phyloP scores from a whole-genome alignment of 2,888 invertebrate species.

The Agonopterix alstromeriana region DNA sequence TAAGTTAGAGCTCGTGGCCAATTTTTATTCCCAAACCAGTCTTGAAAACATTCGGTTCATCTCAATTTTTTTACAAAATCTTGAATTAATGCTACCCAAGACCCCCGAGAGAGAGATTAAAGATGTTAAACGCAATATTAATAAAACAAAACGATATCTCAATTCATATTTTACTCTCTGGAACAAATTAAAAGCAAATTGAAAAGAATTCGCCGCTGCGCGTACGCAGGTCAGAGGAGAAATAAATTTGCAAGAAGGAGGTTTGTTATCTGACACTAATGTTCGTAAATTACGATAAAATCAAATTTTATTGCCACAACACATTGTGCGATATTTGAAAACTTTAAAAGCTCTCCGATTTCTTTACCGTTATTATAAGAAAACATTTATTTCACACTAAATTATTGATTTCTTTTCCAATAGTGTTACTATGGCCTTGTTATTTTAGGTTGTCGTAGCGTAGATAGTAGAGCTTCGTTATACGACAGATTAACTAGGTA shows the following conservation, averaged over 20 bases:
- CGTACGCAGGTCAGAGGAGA: conserved; percentile 14
- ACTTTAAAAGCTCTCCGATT: conserved; percentile 1
- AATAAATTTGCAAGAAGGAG: conserved; percentile 13
- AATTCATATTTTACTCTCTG: conserved; percentile 5
- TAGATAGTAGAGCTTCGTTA: no score
- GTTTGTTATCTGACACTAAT: conserved; percentile 22
- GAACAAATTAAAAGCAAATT: neutral
- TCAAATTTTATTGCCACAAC: conserved; percentile 25
- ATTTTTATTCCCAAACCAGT: no score
- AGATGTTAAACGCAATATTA: no score
- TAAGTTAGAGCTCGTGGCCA: no score
- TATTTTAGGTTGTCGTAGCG: no score
- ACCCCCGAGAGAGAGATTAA: no score
- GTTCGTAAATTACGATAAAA: conserved; percentile 24
- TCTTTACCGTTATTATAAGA: conserved; percentile 2
- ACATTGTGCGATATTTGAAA: conserved; percentile 7
- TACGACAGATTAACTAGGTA: no score
- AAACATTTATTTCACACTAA: no score
- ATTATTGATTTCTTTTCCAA: no score
- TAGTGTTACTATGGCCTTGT: no score
- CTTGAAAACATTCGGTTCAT: neutral
- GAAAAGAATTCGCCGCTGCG: conserved; percentile 1
- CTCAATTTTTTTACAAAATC: no score
- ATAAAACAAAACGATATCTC: conserved; percentile 3
- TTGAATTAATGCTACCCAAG: no score